Percentiles rank a stretch among this genome's conserved stretches.
These are phyloP conservation scores for Melierax canorus DNA, from an alignment of 2,113 vertebrate genomes.

Conservation along the genomic window DNA sequence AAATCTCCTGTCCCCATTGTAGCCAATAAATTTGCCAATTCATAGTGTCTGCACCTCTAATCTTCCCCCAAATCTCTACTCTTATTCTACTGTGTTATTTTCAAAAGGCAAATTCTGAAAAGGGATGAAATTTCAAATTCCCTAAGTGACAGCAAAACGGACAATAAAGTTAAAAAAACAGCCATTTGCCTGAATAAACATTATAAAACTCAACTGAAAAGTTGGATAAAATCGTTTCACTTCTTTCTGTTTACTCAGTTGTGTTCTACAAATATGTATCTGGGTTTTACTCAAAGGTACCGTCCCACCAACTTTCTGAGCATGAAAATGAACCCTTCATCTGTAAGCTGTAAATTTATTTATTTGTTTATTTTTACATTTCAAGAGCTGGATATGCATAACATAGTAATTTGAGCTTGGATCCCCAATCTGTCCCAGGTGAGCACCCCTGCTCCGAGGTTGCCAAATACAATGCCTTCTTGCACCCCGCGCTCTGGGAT, in stretches of 20 bases:
- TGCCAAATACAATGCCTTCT: not conserved
- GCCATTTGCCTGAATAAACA: not conserved
- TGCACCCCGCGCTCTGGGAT: not conserved
- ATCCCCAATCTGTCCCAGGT: rapidly evolving
- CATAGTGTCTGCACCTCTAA: not conserved
- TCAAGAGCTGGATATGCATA: not conserved
- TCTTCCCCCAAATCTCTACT: not conserved
- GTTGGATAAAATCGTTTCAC: not conserved
- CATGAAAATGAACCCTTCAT: not conserved
- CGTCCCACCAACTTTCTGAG: not conserved
- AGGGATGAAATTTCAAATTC: not conserved
- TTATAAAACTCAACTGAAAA: not conserved
- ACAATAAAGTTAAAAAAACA: not conserved
- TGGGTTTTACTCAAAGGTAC: not conserved
- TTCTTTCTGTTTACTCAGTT: not conserved
- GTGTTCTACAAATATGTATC: not conserved
- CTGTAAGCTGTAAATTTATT: not conserved
- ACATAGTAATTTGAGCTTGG: not conserved
- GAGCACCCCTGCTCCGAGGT: rapidly evolving
- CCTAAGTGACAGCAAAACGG: not conserved
- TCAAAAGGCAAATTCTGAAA: not conserved
- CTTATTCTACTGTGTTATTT: not conserved
- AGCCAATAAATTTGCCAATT: not conserved
- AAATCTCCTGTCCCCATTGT: not conserved
- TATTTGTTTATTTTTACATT: not conserved